Conservation (phyloP, 2,797 vertebrate species). For the Percopsis omiscomaycus region DNA sequence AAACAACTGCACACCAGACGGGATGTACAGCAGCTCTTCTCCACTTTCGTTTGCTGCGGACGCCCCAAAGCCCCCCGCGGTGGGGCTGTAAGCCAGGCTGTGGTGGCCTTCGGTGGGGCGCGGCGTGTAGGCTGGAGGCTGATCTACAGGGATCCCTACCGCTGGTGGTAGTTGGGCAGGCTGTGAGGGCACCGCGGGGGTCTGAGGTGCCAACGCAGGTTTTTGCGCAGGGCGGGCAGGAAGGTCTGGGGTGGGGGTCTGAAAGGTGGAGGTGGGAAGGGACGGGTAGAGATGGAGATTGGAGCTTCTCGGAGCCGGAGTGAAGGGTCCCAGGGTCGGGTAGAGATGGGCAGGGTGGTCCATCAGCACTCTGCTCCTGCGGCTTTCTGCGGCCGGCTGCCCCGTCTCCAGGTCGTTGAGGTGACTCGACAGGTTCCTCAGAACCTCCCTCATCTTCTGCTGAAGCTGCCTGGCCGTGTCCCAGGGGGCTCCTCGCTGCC, state of each 20-base stretch:
- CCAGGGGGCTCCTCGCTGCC: slow-evolving; percentile 75
- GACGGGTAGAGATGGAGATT: slow-evolving; percentile 75
- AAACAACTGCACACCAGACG: slow-evolving; percentile 93
- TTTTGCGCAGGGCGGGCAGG: too few species aligned
- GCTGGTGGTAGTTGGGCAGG: slow-evolving; percentile 17
- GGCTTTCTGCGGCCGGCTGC: slow-evolving; percentile 6
- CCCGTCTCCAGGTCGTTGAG: slow-evolving; percentile 74
- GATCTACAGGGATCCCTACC: slow-evolving; percentile 40
- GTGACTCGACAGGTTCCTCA: slow-evolving; percentile 76
- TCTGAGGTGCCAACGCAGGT: not conserved
- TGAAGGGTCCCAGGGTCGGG: slow-evolving; percentile 50
- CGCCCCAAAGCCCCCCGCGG: slow-evolving; percentile 63
- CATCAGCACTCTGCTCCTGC: slow-evolving; percentile 28
- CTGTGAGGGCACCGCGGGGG: slow-evolving; percentile 31
- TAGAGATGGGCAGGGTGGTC: slow-evolving; percentile 48
- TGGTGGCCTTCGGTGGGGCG: slow-evolving; percentile 66
- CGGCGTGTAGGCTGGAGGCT: slow-evolving; percentile 75
- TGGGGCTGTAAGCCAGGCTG: slow-evolving; percentile 53
- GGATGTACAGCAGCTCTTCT: slow-evolving; percentile 85
- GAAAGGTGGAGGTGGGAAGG: slow-evolving; percentile 59
- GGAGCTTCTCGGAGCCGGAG: slow-evolving; percentile 40
- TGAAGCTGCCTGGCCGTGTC: slow-evolving; percentile 85
- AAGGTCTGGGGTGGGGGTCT: slow-evolving; percentile 34
- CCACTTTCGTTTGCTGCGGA: slow-evolving; percentile 76
- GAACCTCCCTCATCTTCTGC: slow-evolving; percentile 83